Percentiles rank a stretch among this genome's conserved stretches.
Conservation (phyloP, 2,797 vertebrate genomes). For the Huso huso region DNA sequence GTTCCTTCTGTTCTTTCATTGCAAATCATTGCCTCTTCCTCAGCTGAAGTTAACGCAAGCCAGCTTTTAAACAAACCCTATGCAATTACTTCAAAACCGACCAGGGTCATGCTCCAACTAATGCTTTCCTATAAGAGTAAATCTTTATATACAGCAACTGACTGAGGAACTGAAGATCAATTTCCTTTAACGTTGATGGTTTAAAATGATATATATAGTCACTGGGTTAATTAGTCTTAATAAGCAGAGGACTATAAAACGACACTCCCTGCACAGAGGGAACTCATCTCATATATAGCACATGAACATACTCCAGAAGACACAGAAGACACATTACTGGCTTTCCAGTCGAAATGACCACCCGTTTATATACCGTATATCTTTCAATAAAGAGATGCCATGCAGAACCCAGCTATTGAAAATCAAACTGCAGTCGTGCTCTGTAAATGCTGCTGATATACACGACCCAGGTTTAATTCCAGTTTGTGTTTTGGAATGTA, state of each 20-base stretch:
- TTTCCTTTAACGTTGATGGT: no score
- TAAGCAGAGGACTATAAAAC: slow-evolving; percentile 27
- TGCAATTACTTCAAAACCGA: not conserved
- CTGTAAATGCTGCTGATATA: slow-evolving; percentile 23
- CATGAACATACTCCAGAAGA: slow-evolving; percentile 26
- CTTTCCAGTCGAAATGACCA: slow-evolving; percentile 29
- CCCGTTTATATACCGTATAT: slow-evolving; percentile 13
- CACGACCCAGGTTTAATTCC: slow-evolving; percentile 13
- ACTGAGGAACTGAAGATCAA: no score
- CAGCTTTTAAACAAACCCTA: not conserved
- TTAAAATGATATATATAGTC: slow-evolving; percentile 8
- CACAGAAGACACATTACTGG: slow-evolving; percentile 29
- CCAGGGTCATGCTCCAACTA: no score
- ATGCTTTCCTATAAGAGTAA: no score
- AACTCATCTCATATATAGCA: not conserved
- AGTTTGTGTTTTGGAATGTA: no score
- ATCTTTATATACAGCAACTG: no score
- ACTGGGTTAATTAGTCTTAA: slow-evolving; percentile 44
- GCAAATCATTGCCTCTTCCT: not conserved
- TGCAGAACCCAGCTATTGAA: slow-evolving; percentile 30
- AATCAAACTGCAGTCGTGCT: slow-evolving; percentile 32
- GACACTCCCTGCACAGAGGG: slow-evolving; percentile 9
- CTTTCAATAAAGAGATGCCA: slow-evolving; percentile 5
- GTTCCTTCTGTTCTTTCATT: no score
- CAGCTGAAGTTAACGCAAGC: not conserved